Evolutionary conservation across 2,888 invertebrate species (phyloP).

Genomic region (Hypena proboscidalis): DNA sequence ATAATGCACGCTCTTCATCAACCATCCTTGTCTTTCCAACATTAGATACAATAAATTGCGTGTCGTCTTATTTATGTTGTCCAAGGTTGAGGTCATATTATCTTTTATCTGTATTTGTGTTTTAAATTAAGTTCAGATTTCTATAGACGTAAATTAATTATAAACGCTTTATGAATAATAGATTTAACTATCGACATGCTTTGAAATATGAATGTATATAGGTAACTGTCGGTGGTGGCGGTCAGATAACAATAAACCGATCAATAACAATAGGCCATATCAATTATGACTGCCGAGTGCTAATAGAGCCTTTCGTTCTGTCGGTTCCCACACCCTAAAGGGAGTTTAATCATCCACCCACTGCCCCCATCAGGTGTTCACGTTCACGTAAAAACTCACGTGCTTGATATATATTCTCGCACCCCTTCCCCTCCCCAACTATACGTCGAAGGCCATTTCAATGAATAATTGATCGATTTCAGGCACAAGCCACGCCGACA

Average conservation of each 20-base stretch:
- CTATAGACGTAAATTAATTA: background rate
- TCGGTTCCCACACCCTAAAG: slow-evolving; percentile 48
- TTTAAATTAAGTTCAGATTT: slow-evolving; percentile 19
- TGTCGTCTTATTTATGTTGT: slow-evolving; percentile 27
- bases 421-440: slow-evolving; percentile 46
- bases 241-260: slow-evolving; percentile 39
- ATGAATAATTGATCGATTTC: slow-evolving; percentile 81
- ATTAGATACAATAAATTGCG: slow-evolving; percentile 58
- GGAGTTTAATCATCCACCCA: slow-evolving; percentile 49
- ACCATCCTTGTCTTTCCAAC: slow-evolving; percentile 79
- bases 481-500: slow-evolving; percentile 69
- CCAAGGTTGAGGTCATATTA: slow-evolving; percentile 16
- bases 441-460: slow-evolving; percentile 62
- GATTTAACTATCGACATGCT: slow-evolving; percentile 6
- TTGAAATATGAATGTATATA: slow-evolving; percentile 11
- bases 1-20: slow-evolving; percentile 66
- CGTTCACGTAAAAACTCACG: slow-evolving; percentile 59
- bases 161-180: slow-evolving; percentile 10
- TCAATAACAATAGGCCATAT: slow-evolving; percentile 59
- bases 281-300: slow-evolving; percentile 52
- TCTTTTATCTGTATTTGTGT: slow-evolving; percentile 25
- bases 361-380: slow-evolving; percentile 48
- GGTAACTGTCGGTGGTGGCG: slow-evolving; percentile 9
- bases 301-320: slow-evolving; percentile 53
- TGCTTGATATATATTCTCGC: slow-evolving; percentile 44